phyloP scores from a whole-genome alignment of 2,888 invertebrate species.

The Chelonus formosanus region DNA sequence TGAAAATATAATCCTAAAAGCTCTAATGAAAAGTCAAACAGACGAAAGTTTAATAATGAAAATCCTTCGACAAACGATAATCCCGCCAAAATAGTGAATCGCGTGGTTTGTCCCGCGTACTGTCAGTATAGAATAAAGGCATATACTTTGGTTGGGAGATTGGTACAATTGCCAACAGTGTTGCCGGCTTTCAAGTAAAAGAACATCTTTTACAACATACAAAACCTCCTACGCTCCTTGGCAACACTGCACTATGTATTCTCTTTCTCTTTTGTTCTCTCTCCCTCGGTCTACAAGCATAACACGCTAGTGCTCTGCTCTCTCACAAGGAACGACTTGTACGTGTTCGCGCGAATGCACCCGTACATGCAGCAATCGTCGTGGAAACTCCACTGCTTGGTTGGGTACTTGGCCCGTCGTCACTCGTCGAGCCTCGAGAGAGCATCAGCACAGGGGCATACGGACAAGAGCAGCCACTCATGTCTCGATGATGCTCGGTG shows the following conservation, averaged over 20 bases:
- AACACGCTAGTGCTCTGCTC: slow-evolving; percentile 23
- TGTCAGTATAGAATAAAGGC: neutral
- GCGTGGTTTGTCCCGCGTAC: neutral
- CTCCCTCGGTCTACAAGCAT: slow-evolving; percentile 21
- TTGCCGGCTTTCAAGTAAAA: slow-evolving; percentile 30
- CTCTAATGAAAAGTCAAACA: neutral
- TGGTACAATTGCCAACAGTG: slow-evolving; percentile 12
- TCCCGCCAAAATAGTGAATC: slow-evolving; percentile 2
- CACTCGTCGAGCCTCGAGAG: slow-evolving; percentile 10
- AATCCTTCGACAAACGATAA: neutral
- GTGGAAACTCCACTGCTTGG: slow-evolving; percentile 31
- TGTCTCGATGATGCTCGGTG: slow-evolving; percentile 28
- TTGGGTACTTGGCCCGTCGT: slow-evolving; percentile 16
- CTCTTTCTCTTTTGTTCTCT: slow-evolving; percentile 18
- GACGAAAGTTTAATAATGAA: slow-evolving; percentile 6
- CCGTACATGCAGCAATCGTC: slow-evolving; percentile 33
- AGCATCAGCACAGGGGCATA: slow-evolving; percentile 15
- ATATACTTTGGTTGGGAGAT: too few relatives aligned
- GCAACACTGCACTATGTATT: slow-evolving; percentile 28
- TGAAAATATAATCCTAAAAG: too few relatives aligned
- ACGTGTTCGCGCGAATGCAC: slow-evolving; percentile 34
- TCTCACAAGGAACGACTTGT: slow-evolving; percentile 26
- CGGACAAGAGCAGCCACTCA: slow-evolving; percentile 23
- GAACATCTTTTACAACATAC: slow-evolving; percentile 4
- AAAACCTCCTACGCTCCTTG: slow-evolving; percentile 37